Conservation (phyloP, 1,140 invertebrate genomes). For the Drosophila leontia region DNA sequence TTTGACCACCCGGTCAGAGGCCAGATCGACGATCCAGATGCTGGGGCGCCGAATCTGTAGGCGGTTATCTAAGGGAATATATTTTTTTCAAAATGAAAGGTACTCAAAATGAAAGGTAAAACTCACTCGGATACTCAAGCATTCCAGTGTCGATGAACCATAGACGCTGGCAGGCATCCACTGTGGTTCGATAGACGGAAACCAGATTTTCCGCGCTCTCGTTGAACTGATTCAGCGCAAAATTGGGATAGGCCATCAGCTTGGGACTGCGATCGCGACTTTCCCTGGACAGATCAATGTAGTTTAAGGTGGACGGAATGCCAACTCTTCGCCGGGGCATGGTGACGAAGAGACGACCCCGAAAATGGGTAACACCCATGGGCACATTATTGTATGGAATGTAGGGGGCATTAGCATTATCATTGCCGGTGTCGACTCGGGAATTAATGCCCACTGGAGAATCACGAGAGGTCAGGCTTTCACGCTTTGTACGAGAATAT, state of each 20-base stretch:
- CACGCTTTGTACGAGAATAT: slow-evolving; percentile 39
- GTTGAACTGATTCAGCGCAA: slow-evolving; percentile 86
- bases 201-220: slow-evolving; percentile 85
- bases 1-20: slow-evolving; percentile 85
- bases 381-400: slow-evolving; percentile 89
- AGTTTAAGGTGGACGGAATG: slow-evolving; percentile 90
- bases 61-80: slow-evolving; percentile 85
- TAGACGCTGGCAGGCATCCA: slow-evolving; percentile 89
- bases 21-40: slow-evolving; percentile 89
- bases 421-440: slow-evolving; percentile 13
- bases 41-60: slow-evolving; percentile 87
- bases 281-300: slow-evolving; percentile 86
- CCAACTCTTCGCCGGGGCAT: slow-evolving; percentile 89
- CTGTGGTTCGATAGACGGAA: slow-evolving; percentile 88
- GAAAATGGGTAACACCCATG: slow-evolving; percentile 88
- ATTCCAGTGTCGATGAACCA: slow-evolving; percentile 91
- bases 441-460: slow-evolving; percentile 15
- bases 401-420: slow-evolving; percentile 49
- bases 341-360: slow-evolving; percentile 90
- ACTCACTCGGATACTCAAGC: slow-evolving; percentile 77
- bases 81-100: background rate
- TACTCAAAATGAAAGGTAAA: background rate
- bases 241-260: slow-evolving; percentile 88
- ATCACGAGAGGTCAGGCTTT: slow-evolving; percentile 63
- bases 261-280: slow-evolving; percentile 85